A percentile compares a stretch with the other conserved stretches of the same genome.
These are phyloP conservation scores for Istiophorus platypterus DNA, from an alignment of 2,113 vertebrate genomes.

Conservation along the genomic window DNA sequence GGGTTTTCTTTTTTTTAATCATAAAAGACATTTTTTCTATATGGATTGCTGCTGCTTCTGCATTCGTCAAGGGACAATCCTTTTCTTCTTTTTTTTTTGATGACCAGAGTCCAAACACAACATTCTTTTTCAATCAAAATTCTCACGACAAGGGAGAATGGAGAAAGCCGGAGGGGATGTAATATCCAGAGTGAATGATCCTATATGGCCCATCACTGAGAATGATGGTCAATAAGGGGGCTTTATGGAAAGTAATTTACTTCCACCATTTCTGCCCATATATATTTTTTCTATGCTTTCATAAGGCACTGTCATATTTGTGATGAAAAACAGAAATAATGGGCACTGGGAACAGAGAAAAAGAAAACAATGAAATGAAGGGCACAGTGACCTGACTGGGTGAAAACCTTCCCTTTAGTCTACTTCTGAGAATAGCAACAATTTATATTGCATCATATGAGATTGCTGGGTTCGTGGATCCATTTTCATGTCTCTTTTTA, in stretches of 20 bases:
- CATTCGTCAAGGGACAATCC: not conserved
- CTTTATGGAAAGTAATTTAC: constrained; percentile 30
- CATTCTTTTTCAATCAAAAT: not conserved
- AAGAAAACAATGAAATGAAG: not conserved
- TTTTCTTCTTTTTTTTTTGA: not conserved
- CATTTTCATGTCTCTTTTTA: not conserved
- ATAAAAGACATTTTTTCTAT: not conserved
- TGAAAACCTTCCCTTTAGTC: not conserved
- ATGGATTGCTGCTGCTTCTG: not conserved
- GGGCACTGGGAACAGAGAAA: not conserved
- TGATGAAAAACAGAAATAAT: constrained; percentile 26
- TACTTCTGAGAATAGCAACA: not conserved
- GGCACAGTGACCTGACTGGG: constrained; percentile 11
- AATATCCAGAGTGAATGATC: constrained; percentile 45
- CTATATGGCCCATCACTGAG: constrained; percentile 1
- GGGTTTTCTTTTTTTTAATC: not conserved
- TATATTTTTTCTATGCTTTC: constrained; percentile 25
- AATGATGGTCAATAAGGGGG: constrained; percentile 32
- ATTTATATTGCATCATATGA: not conserved
- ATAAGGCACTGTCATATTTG: constrained; percentile 18
- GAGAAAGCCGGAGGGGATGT: constrained; percentile 30
- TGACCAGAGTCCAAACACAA: constrained; percentile 6
- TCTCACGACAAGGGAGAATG: constrained; percentile 1
- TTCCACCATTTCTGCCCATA: not conserved
- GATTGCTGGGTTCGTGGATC: not conserved